A percentile compares a stretch with the other conserved stretches of the same genome.
Conservation (phyloP, 2,113 vertebrate species). For the Pogona vitticeps region DNA sequence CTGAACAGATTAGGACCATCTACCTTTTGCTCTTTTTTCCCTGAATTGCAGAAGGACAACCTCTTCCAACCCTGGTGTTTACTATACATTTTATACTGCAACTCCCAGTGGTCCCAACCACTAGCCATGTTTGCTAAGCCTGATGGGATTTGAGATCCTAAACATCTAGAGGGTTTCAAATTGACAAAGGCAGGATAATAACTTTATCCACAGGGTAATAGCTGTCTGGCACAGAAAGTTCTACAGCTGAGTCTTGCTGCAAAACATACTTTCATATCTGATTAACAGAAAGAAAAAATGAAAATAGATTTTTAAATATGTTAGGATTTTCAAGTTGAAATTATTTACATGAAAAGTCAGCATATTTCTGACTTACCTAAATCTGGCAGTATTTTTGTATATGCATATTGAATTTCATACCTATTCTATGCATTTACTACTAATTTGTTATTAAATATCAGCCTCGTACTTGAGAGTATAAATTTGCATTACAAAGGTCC, state of each 20-base stretch:
- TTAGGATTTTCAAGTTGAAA: background rate
- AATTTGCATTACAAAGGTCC: background rate
- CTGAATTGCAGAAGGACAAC: too few species aligned
- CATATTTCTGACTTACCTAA: fast-evolving
- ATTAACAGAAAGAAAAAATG: background rate
- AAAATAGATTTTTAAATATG: conserved; percentile 5
- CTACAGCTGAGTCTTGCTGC: background rate
- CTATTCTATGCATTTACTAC: conserved; percentile 25
- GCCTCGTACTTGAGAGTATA: conserved; percentile 9
- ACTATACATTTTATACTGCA: too few species aligned
- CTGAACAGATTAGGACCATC: background rate
- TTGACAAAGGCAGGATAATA: too few species aligned
- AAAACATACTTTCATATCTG: background rate
- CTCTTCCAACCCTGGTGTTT: too few species aligned
- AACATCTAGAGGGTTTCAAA: too few species aligned
- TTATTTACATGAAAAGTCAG: background rate
- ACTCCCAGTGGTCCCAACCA: too few species aligned
- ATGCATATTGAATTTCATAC: background rate
- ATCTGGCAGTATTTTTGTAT: background rate
- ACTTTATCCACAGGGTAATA: too few species aligned
- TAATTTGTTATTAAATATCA: background rate
- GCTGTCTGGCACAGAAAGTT: background rate
- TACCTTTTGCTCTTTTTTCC: background rate
- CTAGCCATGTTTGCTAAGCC: too few species aligned
- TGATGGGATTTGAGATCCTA: too few species aligned